Percentiles rank a stretch among this genome's conserved stretches.
These are phyloP conservation scores for Pseudomyrmex cubaensis DNA, from an alignment of 1,140 invertebrate species.

Conservation along the genomic window DNA sequence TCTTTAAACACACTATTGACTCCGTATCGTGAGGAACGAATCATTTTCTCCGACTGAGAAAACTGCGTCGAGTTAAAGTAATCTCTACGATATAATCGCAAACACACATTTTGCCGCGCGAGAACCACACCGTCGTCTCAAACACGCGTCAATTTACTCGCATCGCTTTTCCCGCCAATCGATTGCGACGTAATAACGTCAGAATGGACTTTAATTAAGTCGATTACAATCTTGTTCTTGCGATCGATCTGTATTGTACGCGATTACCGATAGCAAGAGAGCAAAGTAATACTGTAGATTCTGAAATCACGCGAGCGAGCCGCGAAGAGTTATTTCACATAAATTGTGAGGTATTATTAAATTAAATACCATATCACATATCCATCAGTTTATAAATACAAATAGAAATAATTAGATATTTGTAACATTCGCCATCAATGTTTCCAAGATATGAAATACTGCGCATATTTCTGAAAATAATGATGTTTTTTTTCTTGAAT, in stretches of 20 bases:
- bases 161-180: slow-evolving; percentile 26
- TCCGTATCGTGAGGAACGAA: slow-evolving; percentile 27
- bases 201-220: slow-evolving; percentile 57
- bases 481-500: too few relatives aligned
- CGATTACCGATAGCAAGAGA: slow-evolving; percentile 41
- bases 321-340: not conserved
- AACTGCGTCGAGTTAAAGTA: slow-evolving; percentile 17
- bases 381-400: slow-evolving; percentile 29
- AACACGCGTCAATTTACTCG: slow-evolving; percentile 36
- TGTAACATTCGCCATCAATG: not conserved
- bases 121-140: not conserved
- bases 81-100: slow-evolving; percentile 36
- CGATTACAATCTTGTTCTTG: slow-evolving; percentile 19
- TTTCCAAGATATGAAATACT: not conserved
- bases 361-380: slow-evolving; percentile 13
- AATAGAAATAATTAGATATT: slow-evolving; percentile 17
- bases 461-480: too few relatives aligned
- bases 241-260: slow-evolving; percentile 24
- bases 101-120: slow-evolving; percentile 17
- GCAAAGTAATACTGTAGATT: slow-evolving; percentile 63
- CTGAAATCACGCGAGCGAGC: slow-evolving; percentile 49
- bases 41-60: slow-evolving; percentile 36
- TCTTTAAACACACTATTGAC: slow-evolving; percentile 46
- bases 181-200: slow-evolving; percentile 40
- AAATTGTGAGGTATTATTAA: slow-evolving; percentile 6